Conservation (phyloP, 2,888 invertebrate species). For the Dromius quadrimaculatus region DNA sequence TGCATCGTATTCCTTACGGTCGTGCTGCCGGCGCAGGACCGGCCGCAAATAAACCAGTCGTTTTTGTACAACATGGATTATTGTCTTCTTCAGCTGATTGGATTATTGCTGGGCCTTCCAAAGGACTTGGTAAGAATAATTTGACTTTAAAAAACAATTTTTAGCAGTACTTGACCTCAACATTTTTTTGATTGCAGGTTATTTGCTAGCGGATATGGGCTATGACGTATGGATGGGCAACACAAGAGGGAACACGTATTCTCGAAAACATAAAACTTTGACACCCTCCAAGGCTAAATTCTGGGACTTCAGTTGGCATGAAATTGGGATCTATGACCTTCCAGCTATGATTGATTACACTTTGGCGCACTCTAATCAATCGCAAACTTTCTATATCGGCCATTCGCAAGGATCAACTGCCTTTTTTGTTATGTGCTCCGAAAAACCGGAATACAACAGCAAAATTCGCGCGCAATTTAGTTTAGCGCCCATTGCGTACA, state of each 20-base stretch:
- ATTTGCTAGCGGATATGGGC: conserved; percentile 34
- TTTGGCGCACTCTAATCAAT: conserved; percentile 69
- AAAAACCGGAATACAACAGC: conserved; percentile 74
- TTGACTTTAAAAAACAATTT: background rate
- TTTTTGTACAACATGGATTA: conserved; percentile 68
- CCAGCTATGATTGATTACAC: conserved; percentile 85
- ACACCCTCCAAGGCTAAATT: conserved; percentile 55
- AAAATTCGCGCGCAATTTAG: conserved; percentile 77
- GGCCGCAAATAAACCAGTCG: conserved; percentile 64
- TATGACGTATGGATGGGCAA: conserved; percentile 51
- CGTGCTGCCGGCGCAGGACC: conserved; percentile 58
- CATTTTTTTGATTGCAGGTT: conserved; percentile 7
- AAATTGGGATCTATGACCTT: conserved; percentile 83
- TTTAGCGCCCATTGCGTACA: conserved; percentile 77
- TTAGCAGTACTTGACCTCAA: background rate
- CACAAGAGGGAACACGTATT: conserved; percentile 64
- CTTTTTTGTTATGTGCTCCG: conserved; percentile 77
- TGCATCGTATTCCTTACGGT: conserved; percentile 69
- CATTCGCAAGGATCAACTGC: conserved; percentile 83
- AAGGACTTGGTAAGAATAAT: conserved; percentile 65
- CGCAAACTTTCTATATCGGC: conserved; percentile 80
- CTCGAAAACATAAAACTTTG: conserved; percentile 66
- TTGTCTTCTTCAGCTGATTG: conserved; percentile 68
- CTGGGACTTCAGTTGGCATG: conserved; percentile 78
- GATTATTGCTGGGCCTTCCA: conserved; percentile 67